A percentile compares a stretch with the other conserved stretches of the same genome.
Conservation (phyloP, 2,797 vertebrate species). For the Melanotaenia trifasciata region DNA sequence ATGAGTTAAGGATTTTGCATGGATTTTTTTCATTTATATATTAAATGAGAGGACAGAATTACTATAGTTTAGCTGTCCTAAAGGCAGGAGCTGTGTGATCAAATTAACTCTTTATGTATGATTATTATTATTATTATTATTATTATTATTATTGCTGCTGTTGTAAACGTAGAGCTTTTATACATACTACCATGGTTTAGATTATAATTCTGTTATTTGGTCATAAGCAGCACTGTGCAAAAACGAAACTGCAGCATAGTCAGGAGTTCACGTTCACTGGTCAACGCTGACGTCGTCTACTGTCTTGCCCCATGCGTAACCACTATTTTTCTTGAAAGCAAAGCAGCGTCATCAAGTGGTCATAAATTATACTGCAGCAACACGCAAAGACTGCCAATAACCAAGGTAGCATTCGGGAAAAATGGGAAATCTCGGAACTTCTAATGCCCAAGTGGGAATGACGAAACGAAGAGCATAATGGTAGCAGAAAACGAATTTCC, state of each 20-base stretch:
- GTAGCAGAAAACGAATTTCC: no score
- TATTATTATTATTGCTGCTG: neutral
- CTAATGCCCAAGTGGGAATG: neutral
- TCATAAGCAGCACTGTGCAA: constrained; percentile 29
- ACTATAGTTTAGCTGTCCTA: neutral
- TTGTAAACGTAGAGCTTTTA: neutral
- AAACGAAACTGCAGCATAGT: constrained; percentile 48
- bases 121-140: neutral
- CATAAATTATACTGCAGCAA: neutral
- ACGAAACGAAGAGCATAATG: neutral
- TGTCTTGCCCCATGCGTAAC: neutral
- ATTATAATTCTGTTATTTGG: constrained; percentile 41
- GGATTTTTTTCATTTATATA: neutral
- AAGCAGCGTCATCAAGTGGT: constrained; percentile 49
- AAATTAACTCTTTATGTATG: neutral
- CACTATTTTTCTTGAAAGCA: neutral
- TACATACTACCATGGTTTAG: neutral
- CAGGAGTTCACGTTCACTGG: constrained; percentile 41
- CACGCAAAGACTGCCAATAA: neutral
- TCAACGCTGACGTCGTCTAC: constrained; percentile 28
- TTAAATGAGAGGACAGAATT: neutral
- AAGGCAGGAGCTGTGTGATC: neutral
- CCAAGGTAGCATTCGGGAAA: neutral
- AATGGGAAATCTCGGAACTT: neutral
- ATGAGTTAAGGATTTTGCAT: neutral